Evolutionary conservation across 2,797 vertebrate genomes (phyloP).

Genomic region (Oreonectes daqikongensis): DNA sequence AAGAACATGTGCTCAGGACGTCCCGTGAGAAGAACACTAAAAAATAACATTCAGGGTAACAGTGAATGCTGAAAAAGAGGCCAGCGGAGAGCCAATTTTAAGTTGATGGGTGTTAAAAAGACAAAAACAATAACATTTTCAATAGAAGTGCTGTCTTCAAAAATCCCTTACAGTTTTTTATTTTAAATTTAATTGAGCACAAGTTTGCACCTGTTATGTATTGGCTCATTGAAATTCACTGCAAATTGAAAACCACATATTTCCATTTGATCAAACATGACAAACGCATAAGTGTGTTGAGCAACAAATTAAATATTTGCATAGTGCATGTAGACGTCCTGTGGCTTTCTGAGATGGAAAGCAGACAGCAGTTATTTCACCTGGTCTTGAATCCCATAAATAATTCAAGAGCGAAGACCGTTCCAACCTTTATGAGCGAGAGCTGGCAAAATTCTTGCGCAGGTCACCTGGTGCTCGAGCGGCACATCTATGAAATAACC

Average conservation of each 20-base stretch:
- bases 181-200: constrained; percentile 2
- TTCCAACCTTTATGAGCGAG: constrained; percentile 61
- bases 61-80: neutral
- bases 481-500: constrained; percentile 50
- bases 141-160: too few relatives aligned
- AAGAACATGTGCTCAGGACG: neutral
- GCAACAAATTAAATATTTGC: neutral
- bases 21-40: neutral
- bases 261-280: neutral
- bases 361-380: constrained; percentile 57
- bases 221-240: constrained; percentile 1
- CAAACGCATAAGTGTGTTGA: neutral
- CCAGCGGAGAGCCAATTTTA: neutral
- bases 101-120: neutral
- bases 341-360: constrained; percentile 55
- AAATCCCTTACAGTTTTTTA: too few relatives aligned
- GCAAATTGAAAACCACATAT: constrained; percentile 11
- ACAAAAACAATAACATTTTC: too few relatives aligned
- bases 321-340: constrained; percentile 28
- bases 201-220: neutral
- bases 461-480: constrained; percentile 58
- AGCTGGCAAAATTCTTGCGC: constrained; percentile 58
- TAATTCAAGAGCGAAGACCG: constrained; percentile 65
- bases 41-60: neutral
- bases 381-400: constrained; percentile 57